These are phyloP conservation scores for Coregonus sp. DNA, from an alignment of 2,797 vertebrate species.

Conservation along the genomic window DNA sequence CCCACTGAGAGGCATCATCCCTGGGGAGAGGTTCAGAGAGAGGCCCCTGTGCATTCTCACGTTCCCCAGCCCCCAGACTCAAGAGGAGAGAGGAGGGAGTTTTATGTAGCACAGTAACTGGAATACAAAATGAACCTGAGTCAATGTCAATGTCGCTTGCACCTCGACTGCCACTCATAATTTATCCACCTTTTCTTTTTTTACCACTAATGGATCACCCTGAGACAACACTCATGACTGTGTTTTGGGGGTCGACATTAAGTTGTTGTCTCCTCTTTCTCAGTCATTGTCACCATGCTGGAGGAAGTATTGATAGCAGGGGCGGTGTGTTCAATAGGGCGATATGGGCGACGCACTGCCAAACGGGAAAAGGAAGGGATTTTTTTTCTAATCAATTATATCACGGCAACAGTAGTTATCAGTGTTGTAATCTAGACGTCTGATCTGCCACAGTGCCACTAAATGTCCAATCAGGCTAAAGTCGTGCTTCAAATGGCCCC, in stretches of 20 bases:
- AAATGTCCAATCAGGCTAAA: too few relatives aligned
- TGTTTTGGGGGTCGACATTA: neutral
- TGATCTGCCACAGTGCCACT: too few relatives aligned
- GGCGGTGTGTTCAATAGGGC: too few relatives aligned
- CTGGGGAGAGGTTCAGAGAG: conserved; percentile 46
- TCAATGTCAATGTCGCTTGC: neutral
- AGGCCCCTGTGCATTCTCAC: conserved; percentile 47
- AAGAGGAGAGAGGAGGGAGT: neutral
- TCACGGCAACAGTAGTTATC: too few relatives aligned
- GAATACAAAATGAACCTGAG: neutral
- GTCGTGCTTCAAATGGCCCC: too few relatives aligned
- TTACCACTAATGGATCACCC: neutral
- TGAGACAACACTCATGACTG: neutral
- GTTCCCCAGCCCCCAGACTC: conserved; percentile 16
- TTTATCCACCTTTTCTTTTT: neutral
- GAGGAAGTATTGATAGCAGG: too few relatives aligned
- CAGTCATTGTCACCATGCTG: neutral
- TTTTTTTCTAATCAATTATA: too few relatives aligned
- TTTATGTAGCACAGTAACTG: neutral
- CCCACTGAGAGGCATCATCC: conserved; percentile 42
- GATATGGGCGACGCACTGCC: too few relatives aligned
- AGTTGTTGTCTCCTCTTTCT: neutral
- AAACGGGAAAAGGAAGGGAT: too few relatives aligned
- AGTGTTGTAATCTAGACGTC: too few relatives aligned
- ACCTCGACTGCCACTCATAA: neutral